Evolutionary conservation across 2,113 vertebrate genomes (phyloP).

Genomic region (Hemichromis elongatus): DNA sequence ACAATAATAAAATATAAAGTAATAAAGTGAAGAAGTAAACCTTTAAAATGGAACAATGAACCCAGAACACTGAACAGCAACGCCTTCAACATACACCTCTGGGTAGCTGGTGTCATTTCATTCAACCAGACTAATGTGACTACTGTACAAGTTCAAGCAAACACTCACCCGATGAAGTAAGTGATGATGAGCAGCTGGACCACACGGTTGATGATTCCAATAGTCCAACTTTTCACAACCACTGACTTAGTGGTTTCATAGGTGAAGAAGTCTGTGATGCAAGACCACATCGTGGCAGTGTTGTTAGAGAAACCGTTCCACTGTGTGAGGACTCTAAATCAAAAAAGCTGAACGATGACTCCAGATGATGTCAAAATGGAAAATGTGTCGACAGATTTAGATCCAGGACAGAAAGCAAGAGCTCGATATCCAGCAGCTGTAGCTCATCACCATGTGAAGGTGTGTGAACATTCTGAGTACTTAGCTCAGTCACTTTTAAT

Average conservation of each 20-base stretch:
- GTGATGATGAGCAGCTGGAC: conserved; percentile 92
- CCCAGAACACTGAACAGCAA: neutral
- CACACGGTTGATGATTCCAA: conserved; percentile 86
- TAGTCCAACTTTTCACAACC: conserved; percentile 94
- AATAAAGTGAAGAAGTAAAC: neutral
- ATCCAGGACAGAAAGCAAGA: neutral
- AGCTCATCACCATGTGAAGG: neutral
- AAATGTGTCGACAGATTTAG: neutral
- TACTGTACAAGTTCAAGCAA: neutral
- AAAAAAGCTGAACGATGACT: neutral
- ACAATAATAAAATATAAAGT: neutral
- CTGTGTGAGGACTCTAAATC: neutral
- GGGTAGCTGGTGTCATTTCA: neutral
- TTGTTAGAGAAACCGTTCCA: neutral
- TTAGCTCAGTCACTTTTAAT: neutral
- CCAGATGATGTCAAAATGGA: neutral
- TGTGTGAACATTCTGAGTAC: neutral
- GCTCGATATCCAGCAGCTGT: neutral
- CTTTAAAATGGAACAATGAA: neutral
- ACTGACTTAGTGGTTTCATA: conserved; percentile 95
- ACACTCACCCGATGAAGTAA: conserved; percentile 82
- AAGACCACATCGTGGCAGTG: conserved; percentile 74
- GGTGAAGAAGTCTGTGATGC: conserved; percentile 84
- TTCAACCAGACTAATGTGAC: neutral
- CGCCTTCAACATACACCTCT: neutral